These are phyloP conservation scores for Cynaeus angustus DNA, from an alignment of 2,888 invertebrate genomes.

Conservation along the genomic window DNA sequence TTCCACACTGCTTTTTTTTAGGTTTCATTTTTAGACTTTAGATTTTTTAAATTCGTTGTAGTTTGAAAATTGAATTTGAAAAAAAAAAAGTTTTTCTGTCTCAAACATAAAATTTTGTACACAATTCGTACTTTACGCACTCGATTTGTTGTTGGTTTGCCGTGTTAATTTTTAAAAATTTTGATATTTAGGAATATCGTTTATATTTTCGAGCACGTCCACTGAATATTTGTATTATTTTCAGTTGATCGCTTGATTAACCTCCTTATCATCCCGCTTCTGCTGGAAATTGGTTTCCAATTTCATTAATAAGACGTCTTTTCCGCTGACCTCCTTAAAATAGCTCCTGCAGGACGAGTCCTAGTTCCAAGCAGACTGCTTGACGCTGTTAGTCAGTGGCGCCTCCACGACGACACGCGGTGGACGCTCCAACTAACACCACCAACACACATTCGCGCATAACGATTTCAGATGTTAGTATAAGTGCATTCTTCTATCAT, in stretches of 20 bases:
- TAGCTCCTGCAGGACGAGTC: constrained; percentile 13
- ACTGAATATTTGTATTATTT: not conserved
- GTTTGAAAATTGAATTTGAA: too few species aligned
- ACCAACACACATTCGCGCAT: constrained; percentile 45
- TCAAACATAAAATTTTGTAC: too few species aligned
- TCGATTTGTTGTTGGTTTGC: too few species aligned
- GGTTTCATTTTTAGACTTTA: too few species aligned
- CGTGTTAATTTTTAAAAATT: too few species aligned
- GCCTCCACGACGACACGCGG: constrained; percentile 46
- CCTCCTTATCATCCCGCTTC: not conserved
- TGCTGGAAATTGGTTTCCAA: not conserved
- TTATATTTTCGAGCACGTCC: too few species aligned
- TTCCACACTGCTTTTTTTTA: too few species aligned
- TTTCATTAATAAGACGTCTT: not conserved
- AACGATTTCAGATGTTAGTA: constrained; percentile 50
- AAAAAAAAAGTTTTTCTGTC: too few species aligned
- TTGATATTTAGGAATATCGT: too few species aligned
- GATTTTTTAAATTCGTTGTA: too few species aligned
- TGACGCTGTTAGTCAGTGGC: constrained; percentile 45
- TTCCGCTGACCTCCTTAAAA: constrained; percentile 10
- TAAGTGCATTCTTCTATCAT: constrained; percentile 44
- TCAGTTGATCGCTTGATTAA: constrained; percentile 1
- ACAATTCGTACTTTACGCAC: too few species aligned
- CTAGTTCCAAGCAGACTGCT: constrained; percentile 40
- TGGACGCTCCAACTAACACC: constrained; percentile 32